These are phyloP conservation scores for Plemyria rubiginata DNA, from an alignment of 2,888 invertebrate species.

Conservation along the genomic window DNA sequence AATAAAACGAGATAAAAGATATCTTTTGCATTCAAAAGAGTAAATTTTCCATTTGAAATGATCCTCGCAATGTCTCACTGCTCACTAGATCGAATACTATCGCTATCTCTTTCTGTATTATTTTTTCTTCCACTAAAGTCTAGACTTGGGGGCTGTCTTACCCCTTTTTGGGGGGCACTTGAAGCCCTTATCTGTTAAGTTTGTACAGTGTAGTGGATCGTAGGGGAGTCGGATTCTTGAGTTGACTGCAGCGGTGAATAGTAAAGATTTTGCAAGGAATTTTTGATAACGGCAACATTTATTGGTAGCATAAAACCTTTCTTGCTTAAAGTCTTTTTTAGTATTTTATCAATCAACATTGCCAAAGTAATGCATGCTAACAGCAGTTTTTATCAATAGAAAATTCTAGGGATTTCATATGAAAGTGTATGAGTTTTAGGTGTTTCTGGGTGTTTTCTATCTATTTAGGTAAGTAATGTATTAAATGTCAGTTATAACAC, in stretches of 20 bases:
- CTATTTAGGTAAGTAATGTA: too few species aligned
- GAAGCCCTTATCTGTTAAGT: conserved; percentile 83
- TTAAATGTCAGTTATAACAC: too few species aligned
- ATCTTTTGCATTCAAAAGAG: background rate
- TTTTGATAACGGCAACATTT: conserved; percentile 13
- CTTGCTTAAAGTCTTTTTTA: too few species aligned
- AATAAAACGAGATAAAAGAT: background rate
- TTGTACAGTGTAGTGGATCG: conserved; percentile 83
- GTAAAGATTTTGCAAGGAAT: conserved; percentile 34
- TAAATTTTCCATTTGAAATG: conserved; percentile 16
- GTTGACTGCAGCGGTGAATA: conserved; percentile 65
- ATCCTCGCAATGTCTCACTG: conserved; percentile 9
- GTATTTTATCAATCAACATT: too few species aligned
- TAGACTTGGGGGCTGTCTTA: conserved; percentile 80
- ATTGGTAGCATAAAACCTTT: background rate
- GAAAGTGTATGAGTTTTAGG: too few species aligned
- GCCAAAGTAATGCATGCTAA: too few species aligned
- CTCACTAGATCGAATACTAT: conserved; percentile 48
- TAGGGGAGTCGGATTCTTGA: conserved; percentile 81
- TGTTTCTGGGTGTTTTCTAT: too few species aligned
- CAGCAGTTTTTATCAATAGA: too few species aligned
- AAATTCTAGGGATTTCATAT: too few species aligned
- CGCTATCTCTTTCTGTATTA: conserved; percentile 65
- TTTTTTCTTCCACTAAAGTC: conserved; percentile 81
- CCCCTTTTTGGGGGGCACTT: conserved; percentile 83